Conservation (phyloP, 2,888 invertebrate genomes). For the Sphecodes monilicornis region DNA sequence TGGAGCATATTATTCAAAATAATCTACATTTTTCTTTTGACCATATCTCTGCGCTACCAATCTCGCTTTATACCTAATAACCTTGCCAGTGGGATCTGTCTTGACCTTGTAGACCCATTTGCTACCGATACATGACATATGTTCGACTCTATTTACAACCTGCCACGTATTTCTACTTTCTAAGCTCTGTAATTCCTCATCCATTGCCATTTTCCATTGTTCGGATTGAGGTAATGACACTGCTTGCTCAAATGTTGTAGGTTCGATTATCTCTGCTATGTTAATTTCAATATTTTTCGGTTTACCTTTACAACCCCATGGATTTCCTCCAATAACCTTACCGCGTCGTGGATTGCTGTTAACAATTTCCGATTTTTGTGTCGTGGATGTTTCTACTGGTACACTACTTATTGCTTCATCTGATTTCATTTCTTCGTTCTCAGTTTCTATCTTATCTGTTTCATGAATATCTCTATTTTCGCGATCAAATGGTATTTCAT, state of each 20-base stretch:
- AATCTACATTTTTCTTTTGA: conserved; percentile 4
- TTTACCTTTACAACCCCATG: conserved; percentile 33
- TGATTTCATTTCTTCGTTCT: too few species aligned
- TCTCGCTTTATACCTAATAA: conserved; percentile 35
- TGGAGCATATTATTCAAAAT: background rate
- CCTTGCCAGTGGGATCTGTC: conserved; percentile 34
- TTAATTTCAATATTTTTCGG: conserved; percentile 34
- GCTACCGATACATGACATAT: conserved; percentile 34
- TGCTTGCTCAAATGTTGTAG: conserved; percentile 32
- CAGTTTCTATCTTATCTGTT: background rate
- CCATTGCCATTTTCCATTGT: conserved; percentile 35
- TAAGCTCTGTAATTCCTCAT: conserved; percentile 24
- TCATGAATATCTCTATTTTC: too few species aligned
- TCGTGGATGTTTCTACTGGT: too few species aligned
- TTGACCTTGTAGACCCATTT: conserved; percentile 45
- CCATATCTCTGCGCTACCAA: conserved; percentile 30
- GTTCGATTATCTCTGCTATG: conserved; percentile 38
- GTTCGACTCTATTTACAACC: conserved; percentile 15
- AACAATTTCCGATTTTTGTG: background rate
- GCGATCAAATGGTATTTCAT: too few species aligned
- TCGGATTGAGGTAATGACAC: conserved; percentile 30
- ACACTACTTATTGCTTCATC: too few species aligned
- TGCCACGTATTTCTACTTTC: conserved; percentile 41
- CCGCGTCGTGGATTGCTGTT: background rate
- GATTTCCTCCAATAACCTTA: conserved; percentile 32